A percentile compares a stretch with the other conserved stretches of the same genome.
Conservation (phyloP, 2,797 vertebrate genomes). For the Sebastes trivittatus region DNA sequence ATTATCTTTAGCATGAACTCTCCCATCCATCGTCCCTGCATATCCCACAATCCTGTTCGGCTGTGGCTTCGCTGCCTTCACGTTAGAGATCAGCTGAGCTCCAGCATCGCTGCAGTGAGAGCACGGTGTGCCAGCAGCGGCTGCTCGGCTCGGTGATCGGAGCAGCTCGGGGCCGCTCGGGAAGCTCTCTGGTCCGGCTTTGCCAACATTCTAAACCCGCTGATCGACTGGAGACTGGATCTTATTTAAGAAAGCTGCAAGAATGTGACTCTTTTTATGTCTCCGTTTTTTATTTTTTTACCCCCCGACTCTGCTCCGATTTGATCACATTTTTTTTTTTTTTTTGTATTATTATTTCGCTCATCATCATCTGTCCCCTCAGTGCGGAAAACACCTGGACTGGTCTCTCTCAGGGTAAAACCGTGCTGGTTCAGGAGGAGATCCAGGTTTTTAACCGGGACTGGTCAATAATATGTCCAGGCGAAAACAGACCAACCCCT, state of each 20-base stretch:
- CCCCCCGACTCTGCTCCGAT: neutral
- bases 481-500: slow-evolving; percentile 98
- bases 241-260: slow-evolving; percentile 14
- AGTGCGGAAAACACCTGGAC: slow-evolving; percentile 59
- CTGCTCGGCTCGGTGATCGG: slow-evolving; percentile 53
- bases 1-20: slow-evolving; percentile 40
- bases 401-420: slow-evolving; percentile 20
- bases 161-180: slow-evolving; percentile 65
- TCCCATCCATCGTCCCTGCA: slow-evolving; percentile 17
- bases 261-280: slow-evolving; percentile 57
- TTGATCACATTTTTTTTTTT: neutral
- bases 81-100: slow-evolving; percentile 72
- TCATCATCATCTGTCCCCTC: slow-evolving; percentile 29
- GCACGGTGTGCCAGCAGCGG: slow-evolving; percentile 49
- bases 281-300: slow-evolving; percentile 10
- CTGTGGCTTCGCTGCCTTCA: slow-evolving; percentile 15
- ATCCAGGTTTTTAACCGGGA: slow-evolving; percentile 56
- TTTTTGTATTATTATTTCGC: slow-evolving; percentile 11
- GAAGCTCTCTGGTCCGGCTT: slow-evolving; percentile 41
- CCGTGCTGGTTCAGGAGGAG: slow-evolving; percentile 63
- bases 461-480: slow-evolving; percentile 93
- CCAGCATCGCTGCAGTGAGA: slow-evolving; percentile 73
- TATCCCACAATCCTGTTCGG: slow-evolving; percentile 80
- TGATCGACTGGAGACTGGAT: slow-evolving; percentile 19
- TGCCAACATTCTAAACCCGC: slow-evolving; percentile 30